phyloP scores from a whole-genome alignment of 2,797 vertebrate species.

The Chelidonichthys spinosus region DNA sequence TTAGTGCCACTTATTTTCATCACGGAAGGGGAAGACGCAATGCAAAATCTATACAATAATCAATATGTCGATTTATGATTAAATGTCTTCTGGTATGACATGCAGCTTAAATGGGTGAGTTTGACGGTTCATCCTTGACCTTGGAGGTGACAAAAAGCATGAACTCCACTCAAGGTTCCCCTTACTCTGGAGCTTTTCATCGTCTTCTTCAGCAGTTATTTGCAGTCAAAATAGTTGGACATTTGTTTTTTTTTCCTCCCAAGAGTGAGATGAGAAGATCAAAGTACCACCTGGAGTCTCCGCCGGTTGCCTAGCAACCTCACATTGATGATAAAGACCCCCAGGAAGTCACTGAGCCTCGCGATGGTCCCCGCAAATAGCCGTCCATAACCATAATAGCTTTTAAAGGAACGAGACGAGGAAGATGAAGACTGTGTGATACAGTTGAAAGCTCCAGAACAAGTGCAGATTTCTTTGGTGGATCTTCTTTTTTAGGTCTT shows the following conservation, averaged over 20 bases:
- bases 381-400: background rate
- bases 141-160: background rate
- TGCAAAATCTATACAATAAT: background rate
- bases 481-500: background rate
- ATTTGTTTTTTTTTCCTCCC: constrained; percentile 1
- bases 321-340: background rate
- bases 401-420: too few relatives aligned
- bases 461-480: background rate
- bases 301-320: constrained; percentile 2
- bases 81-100: constrained; percentile 1
- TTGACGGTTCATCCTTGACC: background rate
- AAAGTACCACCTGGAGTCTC: background rate
- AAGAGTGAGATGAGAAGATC: background rate
- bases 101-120: background rate
- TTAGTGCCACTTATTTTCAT: background rate
- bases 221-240: background rate
- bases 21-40: background rate
- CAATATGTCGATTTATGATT: constrained; percentile 13
- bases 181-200: background rate
- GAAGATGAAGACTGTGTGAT: background rate
- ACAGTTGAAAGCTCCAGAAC: background rate
- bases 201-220: background rate
- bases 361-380: background rate
- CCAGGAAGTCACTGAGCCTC: background rate
- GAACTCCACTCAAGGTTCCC: background rate